Evolutionary conservation across 2,797 vertebrate species (phyloP), one percentile per base, ranked within the genome.

Genomic region (Phrynocephalus vlangalii): DNA sequence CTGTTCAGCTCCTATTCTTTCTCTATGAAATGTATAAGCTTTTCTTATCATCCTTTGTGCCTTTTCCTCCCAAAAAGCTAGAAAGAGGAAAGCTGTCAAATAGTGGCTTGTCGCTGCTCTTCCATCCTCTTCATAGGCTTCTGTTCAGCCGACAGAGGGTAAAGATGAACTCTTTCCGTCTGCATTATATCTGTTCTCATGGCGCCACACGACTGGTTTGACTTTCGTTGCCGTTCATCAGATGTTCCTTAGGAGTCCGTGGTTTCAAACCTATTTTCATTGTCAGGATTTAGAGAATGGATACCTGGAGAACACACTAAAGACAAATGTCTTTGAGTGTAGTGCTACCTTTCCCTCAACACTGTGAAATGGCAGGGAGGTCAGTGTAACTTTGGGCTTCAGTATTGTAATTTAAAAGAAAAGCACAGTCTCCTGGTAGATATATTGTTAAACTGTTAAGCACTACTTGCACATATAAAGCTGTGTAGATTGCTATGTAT

Each of bases 221-320:
- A 81, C 52, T 81, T 63, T 66, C 28, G 11, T 2, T 73, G 20
- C 4, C 30, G 18, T 60, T 81, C 26, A 81, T n/a, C 78, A 60
- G 18, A 13, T 80, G 75, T 50, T 68, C 26, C 44, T 85, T 84
- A 30, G 33, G 48, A 70, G 26, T 86, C 44, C n/a, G 72, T 86
- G 63, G 18, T 73, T 26, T 83, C n/a, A 60, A 38, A 7, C 50
- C n/a, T 86, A 28, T 80, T 78, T 86, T 86, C 44, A 72, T 8
- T 44, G 24, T n/a, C 9, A 72, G 24, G 26, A 26, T 79, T 71
- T 86, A n/a, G 9, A 1, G n/a, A 30, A 72, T 72, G 3, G 68
- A n/a, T 44, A 28, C 33, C 4, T n/a, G 38, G 28, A 71, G 13
- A 67, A 24, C 63, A 56, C 56, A 71, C 56, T 83, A 72, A 83